Evolutionary conservation across 1,140 invertebrate species (phyloP), one percentile per base, ranked within the genome.

Genomic region (Tribolium madens): DNA sequence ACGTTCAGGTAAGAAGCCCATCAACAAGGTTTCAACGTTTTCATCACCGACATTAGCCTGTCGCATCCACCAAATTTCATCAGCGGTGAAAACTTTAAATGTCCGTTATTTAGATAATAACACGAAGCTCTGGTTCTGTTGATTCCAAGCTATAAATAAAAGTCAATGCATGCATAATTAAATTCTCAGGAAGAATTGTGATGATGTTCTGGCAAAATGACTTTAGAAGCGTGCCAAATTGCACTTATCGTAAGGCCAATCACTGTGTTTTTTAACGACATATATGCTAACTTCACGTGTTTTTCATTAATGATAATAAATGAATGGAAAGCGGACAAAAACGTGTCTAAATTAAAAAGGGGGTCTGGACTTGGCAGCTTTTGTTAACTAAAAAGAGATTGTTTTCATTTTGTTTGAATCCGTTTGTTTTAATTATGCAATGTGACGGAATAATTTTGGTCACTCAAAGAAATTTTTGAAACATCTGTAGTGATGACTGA

Each of bases 171-270:
- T 52, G 50, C 50, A 52, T 47, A 68, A 75, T 75, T 75, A 71
- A 77, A 77, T 77, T 73, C 50, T 77, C 52, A 33, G 75, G 36
- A 57, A 72, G 68, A 76, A 76, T 76, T 36, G 69, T 69, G 47
- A 12, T 33, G 70, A 77, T 70, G 50, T 77, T 64, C 69, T 77
- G 76, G 69, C 76, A 77, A 47, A 33, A 52, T 10, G 31, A 57
- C 52, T 26, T 26, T 1, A 42, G 69, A 9, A 18, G 9, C 69
- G 53, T 77, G 76, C 76, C 76, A 77, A 77, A 77, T 77, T 53
- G 76, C 52, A 64, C 50, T 26, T 12, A 47, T 70, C 60, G 74
- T 18, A 48, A 69, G 17, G 74, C 74, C 46, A 76, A 76, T 76
- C 74, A 70, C 70, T 69, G 48, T 60, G 70, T 36, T 76, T 76